Percentiles rank a stretch among this genome's conserved stretches.
Evolutionary conservation across 1,140 invertebrate species (phyloP).

Genomic region (Forficula auricularia): DNA sequence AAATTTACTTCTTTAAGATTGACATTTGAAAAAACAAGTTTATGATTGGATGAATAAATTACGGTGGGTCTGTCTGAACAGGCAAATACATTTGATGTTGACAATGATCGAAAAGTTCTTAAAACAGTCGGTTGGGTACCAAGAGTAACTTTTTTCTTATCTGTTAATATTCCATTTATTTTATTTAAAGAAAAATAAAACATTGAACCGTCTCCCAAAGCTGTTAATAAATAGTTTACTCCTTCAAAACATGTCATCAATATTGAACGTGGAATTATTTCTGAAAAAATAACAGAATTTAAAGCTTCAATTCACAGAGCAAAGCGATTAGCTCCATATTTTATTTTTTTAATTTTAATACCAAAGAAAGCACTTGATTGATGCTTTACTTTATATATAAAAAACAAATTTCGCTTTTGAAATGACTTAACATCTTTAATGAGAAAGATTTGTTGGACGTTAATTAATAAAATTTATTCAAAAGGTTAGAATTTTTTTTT

Average conservation of each 20-base stretch:
- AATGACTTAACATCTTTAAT: too few species aligned
- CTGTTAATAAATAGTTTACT: constrained; percentile 76
- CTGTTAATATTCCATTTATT: constrained; percentile 47
- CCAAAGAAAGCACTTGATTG: too few species aligned
- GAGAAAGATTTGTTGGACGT: too few species aligned
- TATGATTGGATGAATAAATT: constrained; percentile 97
- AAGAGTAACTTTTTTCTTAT: constrained; percentile 82
- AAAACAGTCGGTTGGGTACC: constrained; percentile 94
- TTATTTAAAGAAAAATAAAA: constrained; percentile 83
- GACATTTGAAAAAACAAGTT: constrained; percentile 97
- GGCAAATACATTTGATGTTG: constrained; percentile 94
- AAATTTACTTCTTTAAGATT: constrained; percentile 86
- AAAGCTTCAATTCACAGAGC: too few species aligned
- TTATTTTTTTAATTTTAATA: too few species aligned
- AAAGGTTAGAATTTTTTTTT: too few species aligned
- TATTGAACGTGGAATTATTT: constrained; percentile 91
- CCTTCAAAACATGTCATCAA: constrained; percentile 88
- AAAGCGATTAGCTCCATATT: too few species aligned
- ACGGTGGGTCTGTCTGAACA: constrained; percentile 96
- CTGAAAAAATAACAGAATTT: constrained; percentile 35
- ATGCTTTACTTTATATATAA: too few species aligned
- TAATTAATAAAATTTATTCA: too few species aligned
- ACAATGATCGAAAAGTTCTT: constrained; percentile 74
- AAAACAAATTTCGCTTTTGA: too few species aligned
- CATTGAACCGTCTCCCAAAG: constrained; percentile 92